Evolutionary conservation across 1,140 invertebrate species (phyloP), one percentile per base, ranked within the genome.

Genomic region (Schlechtendalia chinensis): DNA sequence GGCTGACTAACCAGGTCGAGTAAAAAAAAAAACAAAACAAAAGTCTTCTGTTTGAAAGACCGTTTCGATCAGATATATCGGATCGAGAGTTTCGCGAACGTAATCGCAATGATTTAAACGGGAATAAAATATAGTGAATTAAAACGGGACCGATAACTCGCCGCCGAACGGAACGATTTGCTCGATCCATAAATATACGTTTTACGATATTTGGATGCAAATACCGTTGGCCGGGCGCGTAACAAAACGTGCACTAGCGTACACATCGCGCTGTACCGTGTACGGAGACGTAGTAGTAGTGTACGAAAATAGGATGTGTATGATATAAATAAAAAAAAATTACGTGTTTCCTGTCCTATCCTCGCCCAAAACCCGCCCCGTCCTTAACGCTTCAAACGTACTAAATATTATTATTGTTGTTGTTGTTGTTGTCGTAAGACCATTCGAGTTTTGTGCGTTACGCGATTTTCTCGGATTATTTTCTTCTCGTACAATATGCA

Each of bases 71-170:
- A n/a, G n/a, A n/a, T n/a, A n/a, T n/a, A n/a, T n/a, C n/a, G n/a
- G 32, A 39, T 39, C 32, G 32, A 39, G 10, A 4, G 0, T 65
- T 32, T n/a, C 10, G 11, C 2, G 3, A 0, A 29, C 10, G 19
- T 8, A 11, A 39, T 4, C 32, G 17, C 17, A 39, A 65, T n/a
- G 29, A n/a, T 32, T 32, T 39, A 12, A 2, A 65, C 29, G 1
- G 19, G 29, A 65, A 39, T 65, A 65, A 65, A 65, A 65, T n/a
- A 65, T n/a, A 32, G 19, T 65, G 16, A 27, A 65, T 65, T 65
- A n/a, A 65, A 32, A 32, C 10, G 17, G 10, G 1, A 65, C 19
- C 17, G 29, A 65, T 32, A 65, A 65, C 29, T 10, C 6, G 5
- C 27, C 16, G 24, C 5, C 12, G 10, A 22, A 22, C n/a, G 54